These are phyloP conservation scores for Microtus obscurus DNA, from an alignment of 2,797 vertebrate genomes.

Conservation along the genomic window DNA sequence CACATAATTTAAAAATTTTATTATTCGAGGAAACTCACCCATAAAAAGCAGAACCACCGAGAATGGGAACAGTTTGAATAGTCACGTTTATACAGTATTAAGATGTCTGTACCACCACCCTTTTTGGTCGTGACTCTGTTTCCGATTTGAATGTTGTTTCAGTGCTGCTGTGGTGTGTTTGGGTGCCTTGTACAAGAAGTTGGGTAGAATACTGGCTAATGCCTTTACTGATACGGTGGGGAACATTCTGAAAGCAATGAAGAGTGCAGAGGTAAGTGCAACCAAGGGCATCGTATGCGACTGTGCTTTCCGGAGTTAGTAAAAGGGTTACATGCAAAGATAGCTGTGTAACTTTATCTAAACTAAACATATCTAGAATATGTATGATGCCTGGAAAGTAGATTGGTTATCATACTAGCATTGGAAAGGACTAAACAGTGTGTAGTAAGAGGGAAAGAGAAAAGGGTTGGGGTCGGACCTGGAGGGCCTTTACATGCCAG, in stretches of 20 bases:
- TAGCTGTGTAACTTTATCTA: slow-evolving; percentile 36
- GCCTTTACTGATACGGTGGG: slow-evolving; percentile 92
- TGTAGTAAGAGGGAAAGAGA: neutral
- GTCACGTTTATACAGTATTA: neutral
- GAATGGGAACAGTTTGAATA: neutral
- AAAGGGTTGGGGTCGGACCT: neutral
- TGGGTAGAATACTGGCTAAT: slow-evolving; percentile 93
- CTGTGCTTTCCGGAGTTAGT: neutral
- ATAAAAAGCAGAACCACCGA: neutral
- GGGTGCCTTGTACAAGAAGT: slow-evolving; percentile 94
- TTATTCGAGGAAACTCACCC: neutral
- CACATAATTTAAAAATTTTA: neutral
- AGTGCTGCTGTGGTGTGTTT: slow-evolving; percentile 96
- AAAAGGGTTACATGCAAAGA: neutral
- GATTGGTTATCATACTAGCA: neutral
- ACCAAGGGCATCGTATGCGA: slow-evolving; percentile 41
- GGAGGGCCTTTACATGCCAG: neutral
- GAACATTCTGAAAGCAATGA: slow-evolving; percentile 96
- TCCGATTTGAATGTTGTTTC: slow-evolving; percentile 85
- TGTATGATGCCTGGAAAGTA: neutral
- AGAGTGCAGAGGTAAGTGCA: slow-evolving; percentile 95
- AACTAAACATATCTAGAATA: slow-evolving; percentile 22
- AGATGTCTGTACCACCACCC: neutral
- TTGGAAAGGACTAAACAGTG: neutral
- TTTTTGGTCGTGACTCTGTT: slow-evolving; percentile 78